Base-by-base conservation (phyloP, 2,113 vertebrate species). In the Menura novaehollandiae region DNA sequence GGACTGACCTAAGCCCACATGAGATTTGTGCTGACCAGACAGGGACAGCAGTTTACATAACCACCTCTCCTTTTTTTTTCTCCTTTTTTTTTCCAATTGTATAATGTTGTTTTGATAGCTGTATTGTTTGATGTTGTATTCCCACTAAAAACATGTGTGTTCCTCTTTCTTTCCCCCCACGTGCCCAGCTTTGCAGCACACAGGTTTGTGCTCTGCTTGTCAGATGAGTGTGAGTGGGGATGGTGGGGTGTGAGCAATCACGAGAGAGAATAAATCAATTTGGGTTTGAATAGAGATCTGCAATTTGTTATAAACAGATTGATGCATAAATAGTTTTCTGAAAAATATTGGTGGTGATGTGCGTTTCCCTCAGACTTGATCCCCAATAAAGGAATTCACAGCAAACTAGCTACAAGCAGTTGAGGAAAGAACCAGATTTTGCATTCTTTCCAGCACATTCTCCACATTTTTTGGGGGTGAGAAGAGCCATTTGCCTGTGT, bases 1-100 rank as follows among this genome's bases (percentile, higher is more conserved):
- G 1, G 43, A 59, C 63, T 59, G 79, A 74, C 76, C 94, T 90
- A 83, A 95, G 59, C 75, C 67, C 67, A 35, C 63, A 39, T 0
- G n/a, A 81, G 83, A 63, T 91, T 96, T 95, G 72, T 93, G 91
- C 96, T 97, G 96, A 95, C 59, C 79, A 78, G 83, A 86, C 79
- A 86, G 75, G n/a, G 64, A 81, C 55, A 47, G 33, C 0, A 0
- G 43, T 89, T 95, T 96, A 44, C 39, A 74, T 75, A 96, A 95
- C 27, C 47, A 51, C 37, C 33, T 46, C 72, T 73, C 5, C 28
- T 76, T 43, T 32, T 53, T 37, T 32, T 53, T 9, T 20, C 13
- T 23, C 7, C 35, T 32, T 5, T 17, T 21, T 10, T 5, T 15
- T 11, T 5, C 0, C 5, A 41, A 11, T 92, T 95, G 63, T 86